Evolutionary conservation across 2,888 invertebrate species (phyloP), one percentile per base, ranked within the genome.

Genomic region (Chloromyia formosa): DNA sequence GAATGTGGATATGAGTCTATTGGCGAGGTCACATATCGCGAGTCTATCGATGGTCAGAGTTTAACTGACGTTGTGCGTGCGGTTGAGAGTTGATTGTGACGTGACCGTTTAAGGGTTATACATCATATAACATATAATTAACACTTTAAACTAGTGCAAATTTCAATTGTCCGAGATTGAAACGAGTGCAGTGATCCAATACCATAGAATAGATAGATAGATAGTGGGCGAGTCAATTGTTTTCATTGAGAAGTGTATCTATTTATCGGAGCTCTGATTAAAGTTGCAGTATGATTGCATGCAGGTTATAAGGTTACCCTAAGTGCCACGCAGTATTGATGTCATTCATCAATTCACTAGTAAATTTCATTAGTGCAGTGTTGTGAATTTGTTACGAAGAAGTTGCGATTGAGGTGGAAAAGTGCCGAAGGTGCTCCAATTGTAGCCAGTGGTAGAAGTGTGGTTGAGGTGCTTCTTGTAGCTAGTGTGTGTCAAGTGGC

Each of bases 281-380:
- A 45, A 18, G 40, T 18, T 66, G 66, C 12, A 22, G 45, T 66
- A 49, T 66, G 66, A 66, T 66, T 66, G 45, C 45, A 66, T 22
- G n/a, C 66, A 49, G 66, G 66, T 66, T 45, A 66, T 49, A 66
- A 66, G 66, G 66, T 66, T n/a, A 9, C 20, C 35, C 16, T 66
- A 20, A 12, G 42, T 66, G 62, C 42, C n/a, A 66, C 22, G 49
- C 45, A 20, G 12, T 66, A 45, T 66, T 49, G 49, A 66, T 66
- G 49, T 49, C 16, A 23, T 49, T 45, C 35, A 20, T 49, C 66
- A 49, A 18, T 66, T 45, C 18, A 49, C 49, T 12, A 49, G 49
- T n/a, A 56, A 35, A 66, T 66, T 66, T 66, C 20, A 49, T 66
- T 66, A 66, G 66, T 66, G 66, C 49, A 40, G 40, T 62, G 35